Percentiles rank a stretch among this genome's conserved stretches.
Evolutionary conservation across 53 echinoderm and acorn worm genomes (phyloP).

Genomic region (Actinopyga echinites): DNA sequence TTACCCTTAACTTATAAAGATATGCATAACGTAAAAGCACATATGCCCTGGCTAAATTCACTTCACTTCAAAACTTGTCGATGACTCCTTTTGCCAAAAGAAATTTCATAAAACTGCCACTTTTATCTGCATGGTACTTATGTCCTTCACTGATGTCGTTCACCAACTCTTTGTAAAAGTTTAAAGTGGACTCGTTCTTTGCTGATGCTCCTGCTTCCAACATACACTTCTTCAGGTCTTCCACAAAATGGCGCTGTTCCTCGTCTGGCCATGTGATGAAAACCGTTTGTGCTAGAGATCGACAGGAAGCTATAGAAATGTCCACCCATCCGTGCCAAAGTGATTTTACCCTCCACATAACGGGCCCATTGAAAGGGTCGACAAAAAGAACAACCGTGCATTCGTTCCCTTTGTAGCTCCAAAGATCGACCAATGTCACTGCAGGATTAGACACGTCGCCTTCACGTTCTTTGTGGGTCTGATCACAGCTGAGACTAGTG

Average conservation of each 20-base stretch:
- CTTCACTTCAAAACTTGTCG: no score
- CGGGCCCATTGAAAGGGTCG: conserved; percentile 22
- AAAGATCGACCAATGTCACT: conserved; percentile 20
- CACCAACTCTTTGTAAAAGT: no score
- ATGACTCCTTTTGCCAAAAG: no score
- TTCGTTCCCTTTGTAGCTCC: conserved; percentile 46
- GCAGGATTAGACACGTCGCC: no score
- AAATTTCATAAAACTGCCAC: no score
- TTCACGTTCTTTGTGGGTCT: background rate
- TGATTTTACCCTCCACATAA: conserved; percentile 4
- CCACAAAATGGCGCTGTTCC: background rate
- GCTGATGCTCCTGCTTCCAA: no score
- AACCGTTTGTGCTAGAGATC: conserved; percentile 3
- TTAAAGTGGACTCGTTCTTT: no score
- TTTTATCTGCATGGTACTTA: no score
- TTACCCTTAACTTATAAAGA: no score
- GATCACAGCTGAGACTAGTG: background rate
- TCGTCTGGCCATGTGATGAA: conserved; percentile 22
- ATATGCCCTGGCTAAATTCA: no score
- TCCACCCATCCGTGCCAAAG: conserved; percentile 21
- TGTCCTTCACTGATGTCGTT: no score
- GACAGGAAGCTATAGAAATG: background rate
- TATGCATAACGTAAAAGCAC: no score
- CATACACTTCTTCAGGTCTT: background rate
- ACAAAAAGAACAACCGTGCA: background rate